phyloP scores from a whole-genome alignment of 2,113 vertebrate genomes.

The Zosterops borbonicus region DNA sequence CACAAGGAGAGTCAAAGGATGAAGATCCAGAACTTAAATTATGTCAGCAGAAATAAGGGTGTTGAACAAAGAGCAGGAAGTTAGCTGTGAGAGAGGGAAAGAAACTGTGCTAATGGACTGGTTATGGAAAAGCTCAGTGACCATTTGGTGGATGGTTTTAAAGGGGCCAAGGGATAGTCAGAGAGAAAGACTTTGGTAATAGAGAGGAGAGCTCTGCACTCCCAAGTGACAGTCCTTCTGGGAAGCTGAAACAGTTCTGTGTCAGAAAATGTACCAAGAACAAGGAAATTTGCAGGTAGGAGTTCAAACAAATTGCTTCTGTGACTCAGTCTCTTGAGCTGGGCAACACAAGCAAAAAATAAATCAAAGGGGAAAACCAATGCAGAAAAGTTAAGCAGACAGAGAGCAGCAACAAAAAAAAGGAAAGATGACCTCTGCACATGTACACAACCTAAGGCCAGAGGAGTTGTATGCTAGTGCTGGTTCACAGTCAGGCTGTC shows the following conservation, averaged over 20 bases:
- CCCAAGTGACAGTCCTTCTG: not conserved
- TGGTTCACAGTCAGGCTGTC: not conserved
- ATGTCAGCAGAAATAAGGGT: not conserved
- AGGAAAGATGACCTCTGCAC: not conserved
- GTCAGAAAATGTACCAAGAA: not conserved
- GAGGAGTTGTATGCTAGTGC: not conserved
- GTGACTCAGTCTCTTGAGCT: not conserved
- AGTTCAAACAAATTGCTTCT: not conserved
- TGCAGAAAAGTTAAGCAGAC: not conserved
- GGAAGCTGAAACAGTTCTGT: not conserved
- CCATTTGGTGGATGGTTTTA: not conserved
- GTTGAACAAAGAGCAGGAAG: not conserved
- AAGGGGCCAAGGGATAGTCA: not conserved
- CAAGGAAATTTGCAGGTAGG: not conserved
- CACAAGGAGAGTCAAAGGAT: not conserved
- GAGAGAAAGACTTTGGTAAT: accelerated
- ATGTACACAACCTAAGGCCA: not conserved
- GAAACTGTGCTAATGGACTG: not conserved
- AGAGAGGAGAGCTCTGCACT: not conserved
- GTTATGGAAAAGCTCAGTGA: not conserved
- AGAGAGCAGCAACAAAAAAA: not conserved
- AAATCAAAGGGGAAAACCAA: not conserved
- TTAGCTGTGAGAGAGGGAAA: not conserved
- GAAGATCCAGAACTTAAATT: not conserved
- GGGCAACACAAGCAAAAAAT: not conserved